Conservation (phyloP, 2,797 vertebrate genomes). For the Sebastes iracundus region DNA sequence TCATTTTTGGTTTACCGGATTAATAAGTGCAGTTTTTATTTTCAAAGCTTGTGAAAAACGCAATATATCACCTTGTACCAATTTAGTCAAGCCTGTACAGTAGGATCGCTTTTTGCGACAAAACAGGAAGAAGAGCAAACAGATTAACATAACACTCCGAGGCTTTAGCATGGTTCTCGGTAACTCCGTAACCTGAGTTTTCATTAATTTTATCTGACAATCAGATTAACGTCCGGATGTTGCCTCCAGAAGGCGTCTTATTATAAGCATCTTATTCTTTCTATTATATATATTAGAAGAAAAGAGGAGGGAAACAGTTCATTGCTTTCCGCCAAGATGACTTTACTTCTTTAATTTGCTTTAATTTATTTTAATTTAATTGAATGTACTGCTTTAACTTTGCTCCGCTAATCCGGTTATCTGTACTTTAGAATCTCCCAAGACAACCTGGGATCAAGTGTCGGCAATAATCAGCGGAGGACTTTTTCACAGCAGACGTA, state of each 20-base stretch:
- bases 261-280: neutral
- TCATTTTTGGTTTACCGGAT: neutral
- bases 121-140: neutral
- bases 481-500: neutral
- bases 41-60: neutral
- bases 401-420: slow-evolving; percentile 49
- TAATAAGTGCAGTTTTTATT: neutral
- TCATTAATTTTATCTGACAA: neutral
- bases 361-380: neutral
- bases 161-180: neutral
- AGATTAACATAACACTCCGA: neutral
- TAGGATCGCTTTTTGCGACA: neutral
- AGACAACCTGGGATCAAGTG: neutral
- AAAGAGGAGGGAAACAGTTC: neutral
- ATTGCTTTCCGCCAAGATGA: neutral
- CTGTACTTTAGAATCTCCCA: slow-evolving; percentile 29
- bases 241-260: neutral
- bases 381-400: neutral
- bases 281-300: neutral
- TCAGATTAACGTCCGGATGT: slow-evolving; percentile 14
- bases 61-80: neutral
- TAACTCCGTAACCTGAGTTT: neutral
- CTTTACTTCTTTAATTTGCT: neutral
- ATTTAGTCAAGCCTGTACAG: neutral
- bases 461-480: neutral